phyloP scores from a whole-genome alignment of 2,888 invertebrate species.

The Microplitis manilae region DNA sequence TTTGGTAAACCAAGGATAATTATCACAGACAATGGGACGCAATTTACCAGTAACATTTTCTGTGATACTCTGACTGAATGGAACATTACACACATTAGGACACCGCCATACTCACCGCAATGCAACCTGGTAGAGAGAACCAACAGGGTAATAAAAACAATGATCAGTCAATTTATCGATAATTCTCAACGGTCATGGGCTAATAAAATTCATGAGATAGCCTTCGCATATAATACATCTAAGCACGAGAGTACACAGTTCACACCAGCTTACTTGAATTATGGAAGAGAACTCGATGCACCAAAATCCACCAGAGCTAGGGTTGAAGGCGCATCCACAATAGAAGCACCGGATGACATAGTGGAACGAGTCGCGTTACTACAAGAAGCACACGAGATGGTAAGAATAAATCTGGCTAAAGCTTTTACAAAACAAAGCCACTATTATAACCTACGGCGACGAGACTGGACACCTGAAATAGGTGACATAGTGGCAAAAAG shows the following conservation, averaged over 20 bases:
- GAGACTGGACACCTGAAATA: constrained; percentile 18
- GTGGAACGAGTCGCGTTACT: background rate
- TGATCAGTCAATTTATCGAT: constrained; percentile 58
- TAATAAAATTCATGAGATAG: constrained; percentile 44
- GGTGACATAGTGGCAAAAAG: constrained; percentile 1
- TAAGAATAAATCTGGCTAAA: background rate
- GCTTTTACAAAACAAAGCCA: constrained; percentile 27
- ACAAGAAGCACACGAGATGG: background rate
- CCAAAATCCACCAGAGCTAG: background rate
- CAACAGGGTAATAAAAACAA: constrained; percentile 60
- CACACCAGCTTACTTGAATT: constrained; percentile 52
- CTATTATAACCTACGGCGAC: constrained; percentile 1
- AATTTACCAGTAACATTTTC: constrained; percentile 49
- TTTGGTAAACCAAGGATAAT: constrained; percentile 46
- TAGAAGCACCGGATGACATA: too few species aligned
- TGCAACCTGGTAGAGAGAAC: constrained; percentile 62
- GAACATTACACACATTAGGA: constrained; percentile 46
- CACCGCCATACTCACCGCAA: constrained; percentile 58
- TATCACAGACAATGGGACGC: constrained; percentile 56
- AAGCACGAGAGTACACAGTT: constrained; percentile 47
- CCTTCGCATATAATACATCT: constrained; percentile 52
- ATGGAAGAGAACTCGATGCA: constrained; percentile 42
- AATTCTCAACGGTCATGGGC: constrained; percentile 57
- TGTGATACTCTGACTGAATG: constrained; percentile 25
- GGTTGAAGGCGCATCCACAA: too few species aligned